phyloP scores from a whole-genome alignment of 2,113 vertebrate species.

The Tonatia bakeri region DNA sequence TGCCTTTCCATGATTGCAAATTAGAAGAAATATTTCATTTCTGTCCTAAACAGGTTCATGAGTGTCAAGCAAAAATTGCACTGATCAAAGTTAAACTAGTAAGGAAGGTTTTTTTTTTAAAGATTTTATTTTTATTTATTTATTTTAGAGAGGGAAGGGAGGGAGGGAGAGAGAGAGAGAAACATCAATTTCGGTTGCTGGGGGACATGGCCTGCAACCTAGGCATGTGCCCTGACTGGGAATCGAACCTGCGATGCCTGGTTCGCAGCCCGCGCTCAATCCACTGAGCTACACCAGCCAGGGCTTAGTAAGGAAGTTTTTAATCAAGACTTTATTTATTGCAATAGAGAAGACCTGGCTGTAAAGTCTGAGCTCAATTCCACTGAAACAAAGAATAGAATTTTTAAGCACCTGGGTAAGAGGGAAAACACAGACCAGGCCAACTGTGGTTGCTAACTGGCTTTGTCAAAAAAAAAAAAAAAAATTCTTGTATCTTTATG shows the following conservation, averaged over 20 bases:
- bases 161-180: too few species aligned
- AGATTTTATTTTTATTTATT: too few species aligned
- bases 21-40: neutral
- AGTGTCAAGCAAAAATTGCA: neutral
- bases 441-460: neutral
- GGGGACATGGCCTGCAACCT: too few species aligned
- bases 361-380: neutral
- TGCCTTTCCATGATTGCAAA: neutral
- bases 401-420: neutral
- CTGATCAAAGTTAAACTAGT: neutral
- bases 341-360: neutral
- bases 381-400: neutral
- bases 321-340: neutral
- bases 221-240: too few species aligned
- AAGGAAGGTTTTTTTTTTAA: too few species aligned
- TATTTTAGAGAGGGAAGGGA: too few species aligned
- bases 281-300: too few species aligned
- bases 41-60: neutral
- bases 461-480: neutral
- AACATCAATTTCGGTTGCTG: too few species aligned
- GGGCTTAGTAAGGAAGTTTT: too few species aligned
- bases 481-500: neutral
- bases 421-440: neutral
- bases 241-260: too few species aligned
- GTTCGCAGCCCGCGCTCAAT: too few species aligned